Evolutionary conservation across 2,888 invertebrate genomes (phyloP), one percentile per base, ranked within the genome.

Genomic region (Thymelicus lineola): DNA sequence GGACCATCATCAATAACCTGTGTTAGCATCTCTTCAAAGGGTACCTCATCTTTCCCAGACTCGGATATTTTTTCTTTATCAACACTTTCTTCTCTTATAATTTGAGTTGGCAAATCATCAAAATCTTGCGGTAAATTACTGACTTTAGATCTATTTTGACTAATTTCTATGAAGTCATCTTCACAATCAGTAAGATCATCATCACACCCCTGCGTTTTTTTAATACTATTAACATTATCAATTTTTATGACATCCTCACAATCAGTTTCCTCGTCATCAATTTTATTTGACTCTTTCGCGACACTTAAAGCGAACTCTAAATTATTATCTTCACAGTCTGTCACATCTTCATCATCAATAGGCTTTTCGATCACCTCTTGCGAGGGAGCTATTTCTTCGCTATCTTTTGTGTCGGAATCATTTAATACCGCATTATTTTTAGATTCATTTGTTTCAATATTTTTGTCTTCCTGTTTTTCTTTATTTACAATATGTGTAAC

Each of bases 331-430:
- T 74, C 74, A 65, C 72, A 74, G 45, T 73, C 72, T n/a, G 70
- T 68, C 45, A 59, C 70, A 61, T 70, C 67, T 72, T 80, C 72
- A 72, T 77, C 76, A 45, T 66, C 38, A 12, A 17, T 70, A 74
- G 38, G 77, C 9, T 73, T 74, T 55, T 71, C 66, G 3, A 70
- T 70, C 65, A 85, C 77, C 69, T 80, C 79, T 74, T 87, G 87
- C 15, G 85, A 84, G 6, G 81, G 78, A 76, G 64, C 81, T 77
- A 64, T 85, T 74, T 88, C 87, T 75, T 88, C 86, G 76, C 85
- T 84, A 73, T 87, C 86, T 42, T 82, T 85, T 38, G 84, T 84
- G 7, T 61, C 61, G 75, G 78, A 82, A 66, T 82, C 81, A 60
- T 84, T 77, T 71, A 35, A 77, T 46, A 28, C 77, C 73, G 15